Evolutionary conservation across 1,140 invertebrate species (phyloP), one percentile per base, ranked within the genome.

Genomic region (Acromyrmex charruanus): DNA sequence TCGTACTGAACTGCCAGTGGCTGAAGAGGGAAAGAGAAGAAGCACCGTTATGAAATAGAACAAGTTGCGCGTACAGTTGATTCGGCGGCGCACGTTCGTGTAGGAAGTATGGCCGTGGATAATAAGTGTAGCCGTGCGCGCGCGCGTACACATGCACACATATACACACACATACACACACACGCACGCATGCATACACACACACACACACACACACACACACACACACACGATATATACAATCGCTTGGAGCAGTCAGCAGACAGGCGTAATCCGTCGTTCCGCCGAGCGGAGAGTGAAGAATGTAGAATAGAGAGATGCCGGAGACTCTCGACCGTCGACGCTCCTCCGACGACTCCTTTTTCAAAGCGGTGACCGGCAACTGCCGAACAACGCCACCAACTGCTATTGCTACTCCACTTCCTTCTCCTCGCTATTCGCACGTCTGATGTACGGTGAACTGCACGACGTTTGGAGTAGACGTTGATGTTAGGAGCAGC

Each of bases 31-130:
- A 72, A 44, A 51, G 39, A 35, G 31, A 35, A 87, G 77, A 66
- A 88, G 86, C 92, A 92, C 92, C 92, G 92, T 93, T 93, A 92
- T 91, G 91, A 92, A 92, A 93, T 91, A 90, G 81, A 61, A 59
- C 65, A 72, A 68, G 53, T 81, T n/a, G 63, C 77, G 79, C n/a
- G 14, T 71, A 69, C 21, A 59, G 61, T 59, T 44, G 66, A 75
- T 68, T 16, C 49, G 28, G 28, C 53, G 51, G 53, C 75, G 69
- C 69, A 86, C 77, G 63, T 87, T 77, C 85, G 80, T 69, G 77
- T 84, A 77, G 74, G 71, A 80, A 86, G 71, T 72, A 77, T 77
- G 74, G 66, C 77, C 63, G 75, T 77, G 61, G 51, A 51, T 66
- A n/a, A 35, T 35, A 35, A 35, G 31, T 35, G 79, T 85, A 44